phyloP scores from a whole-genome alignment of 2,888 invertebrate genomes.

The Adineta ricciae region DNA sequence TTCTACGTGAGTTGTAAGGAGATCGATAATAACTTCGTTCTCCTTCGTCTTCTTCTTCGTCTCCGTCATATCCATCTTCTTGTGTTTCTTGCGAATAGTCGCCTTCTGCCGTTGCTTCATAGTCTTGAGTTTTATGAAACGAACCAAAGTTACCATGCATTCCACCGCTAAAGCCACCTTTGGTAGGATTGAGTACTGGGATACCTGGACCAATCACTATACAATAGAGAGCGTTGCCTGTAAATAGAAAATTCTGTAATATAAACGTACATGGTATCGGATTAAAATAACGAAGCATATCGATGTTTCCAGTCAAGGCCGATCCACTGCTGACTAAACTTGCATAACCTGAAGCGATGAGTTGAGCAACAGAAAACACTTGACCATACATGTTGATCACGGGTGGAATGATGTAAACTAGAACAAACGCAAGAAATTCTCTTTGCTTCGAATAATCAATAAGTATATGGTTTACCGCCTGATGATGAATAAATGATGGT shows the following conservation, averaged over 20 bases:
- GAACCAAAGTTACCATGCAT: neutral
- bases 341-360: neutral
- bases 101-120: neutral
- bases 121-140: neutral
- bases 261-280: neutral
- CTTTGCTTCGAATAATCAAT: too few species aligned
- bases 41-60: too few species aligned
- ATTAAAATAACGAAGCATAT: neutral
- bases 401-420: neutral
- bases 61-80: too few species aligned
- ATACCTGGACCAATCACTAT: neutral
- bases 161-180: neutral
- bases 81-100: neutral
- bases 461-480: neutral
- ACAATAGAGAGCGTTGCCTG: too few species aligned
- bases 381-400: neutral
- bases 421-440: neutral
- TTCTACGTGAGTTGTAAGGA: too few species aligned
- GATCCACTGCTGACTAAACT: neutral
- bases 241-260: too few species aligned
- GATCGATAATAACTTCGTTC: too few species aligned
- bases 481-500: neutral
- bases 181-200: neutral
- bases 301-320: neutral
- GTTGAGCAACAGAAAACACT: neutral